Evolutionary conservation across 2,888 invertebrate genomes (phyloP).

Genomic region (Meiosimyza decipiens): DNA sequence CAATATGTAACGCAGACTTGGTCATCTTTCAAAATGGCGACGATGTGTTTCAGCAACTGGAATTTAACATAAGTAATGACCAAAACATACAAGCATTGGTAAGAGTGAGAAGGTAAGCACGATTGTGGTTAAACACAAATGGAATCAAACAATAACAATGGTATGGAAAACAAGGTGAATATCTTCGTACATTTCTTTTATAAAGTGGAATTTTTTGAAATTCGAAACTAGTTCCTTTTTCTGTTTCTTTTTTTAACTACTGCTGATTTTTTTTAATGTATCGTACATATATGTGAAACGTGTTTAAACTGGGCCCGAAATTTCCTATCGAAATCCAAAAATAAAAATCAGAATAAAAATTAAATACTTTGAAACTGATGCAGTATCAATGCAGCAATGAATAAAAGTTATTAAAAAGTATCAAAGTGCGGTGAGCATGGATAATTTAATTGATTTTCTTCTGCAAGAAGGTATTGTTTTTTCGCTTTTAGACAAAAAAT

Average conservation of each 20-base stretch:
- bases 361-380: no score
- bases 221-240: neutral
- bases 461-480: no score
- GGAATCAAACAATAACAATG: slow-evolving; percentile 5
- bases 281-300: neutral
- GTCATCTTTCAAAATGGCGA: slow-evolving; percentile 27
- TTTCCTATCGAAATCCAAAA: neutral
- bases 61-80: neutral
- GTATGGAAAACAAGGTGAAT: neutral
- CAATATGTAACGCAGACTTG: slow-evolving; percentile 8
- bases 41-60: neutral
- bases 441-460: no score
- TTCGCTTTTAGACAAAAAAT: no score
- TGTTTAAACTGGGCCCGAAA: neutral
- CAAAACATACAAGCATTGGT: neutral
- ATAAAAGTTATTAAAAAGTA: no score
- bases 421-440: no score
- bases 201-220: slow-evolving; percentile 3
- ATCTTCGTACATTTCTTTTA: slow-evolving; percentile 2
- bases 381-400: no score
- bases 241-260: neutral
- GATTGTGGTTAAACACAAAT: neutral
- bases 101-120: neutral
- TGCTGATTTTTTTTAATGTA: neutral
- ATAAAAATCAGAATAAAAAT: neutral